Conservation (phyloP, 2,888 invertebrate species). For the Rotaria magnacalcarata region DNA sequence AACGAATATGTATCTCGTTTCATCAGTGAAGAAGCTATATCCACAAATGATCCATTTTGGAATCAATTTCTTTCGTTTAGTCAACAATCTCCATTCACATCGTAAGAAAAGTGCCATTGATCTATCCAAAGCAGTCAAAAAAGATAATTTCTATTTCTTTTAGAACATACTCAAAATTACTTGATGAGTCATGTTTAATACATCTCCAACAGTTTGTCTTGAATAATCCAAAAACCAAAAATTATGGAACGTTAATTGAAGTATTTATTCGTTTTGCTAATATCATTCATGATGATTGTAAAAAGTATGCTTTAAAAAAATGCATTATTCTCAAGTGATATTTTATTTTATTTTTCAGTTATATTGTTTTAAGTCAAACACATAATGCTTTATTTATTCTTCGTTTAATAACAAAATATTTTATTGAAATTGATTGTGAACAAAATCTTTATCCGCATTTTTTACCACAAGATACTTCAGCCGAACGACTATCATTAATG, state of each 20-base stretch:
- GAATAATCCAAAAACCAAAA: conserved; percentile 81
- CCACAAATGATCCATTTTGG: conserved; percentile 86
- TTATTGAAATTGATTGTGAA: conserved; percentile 83
- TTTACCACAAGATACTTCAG: neutral
- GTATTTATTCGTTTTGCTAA: conserved; percentile 77
- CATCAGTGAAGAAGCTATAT: conserved; percentile 73
- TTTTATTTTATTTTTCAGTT: conserved; percentile 61
- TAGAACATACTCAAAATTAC: conserved; percentile 69
- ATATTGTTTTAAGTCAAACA: conserved; percentile 82
- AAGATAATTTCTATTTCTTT: neutral
- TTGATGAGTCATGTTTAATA: conserved; percentile 75
- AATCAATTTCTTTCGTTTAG: conserved; percentile 84
- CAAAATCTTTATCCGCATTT: conserved; percentile 66
- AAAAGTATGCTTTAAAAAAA: conserved; percentile 68
- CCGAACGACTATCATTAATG: neutral
- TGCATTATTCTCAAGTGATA: neutral
- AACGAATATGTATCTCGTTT: conserved; percentile 77
- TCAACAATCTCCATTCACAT: conserved; percentile 72
- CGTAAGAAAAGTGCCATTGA: conserved; percentile 49
- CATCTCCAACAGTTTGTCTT: conserved; percentile 72
- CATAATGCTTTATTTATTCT: conserved; percentile 87
- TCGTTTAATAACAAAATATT: conserved; percentile 73
- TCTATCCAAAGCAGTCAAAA: neutral
- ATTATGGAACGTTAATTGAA: conserved; percentile 78
- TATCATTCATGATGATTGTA: conserved; percentile 78